Percentiles rank a stretch among this genome's conserved stretches.
These are phyloP conservation scores for Rhodophaea formosa DNA, from an alignment of 2,888 invertebrate genomes.

Conservation along the genomic window DNA sequence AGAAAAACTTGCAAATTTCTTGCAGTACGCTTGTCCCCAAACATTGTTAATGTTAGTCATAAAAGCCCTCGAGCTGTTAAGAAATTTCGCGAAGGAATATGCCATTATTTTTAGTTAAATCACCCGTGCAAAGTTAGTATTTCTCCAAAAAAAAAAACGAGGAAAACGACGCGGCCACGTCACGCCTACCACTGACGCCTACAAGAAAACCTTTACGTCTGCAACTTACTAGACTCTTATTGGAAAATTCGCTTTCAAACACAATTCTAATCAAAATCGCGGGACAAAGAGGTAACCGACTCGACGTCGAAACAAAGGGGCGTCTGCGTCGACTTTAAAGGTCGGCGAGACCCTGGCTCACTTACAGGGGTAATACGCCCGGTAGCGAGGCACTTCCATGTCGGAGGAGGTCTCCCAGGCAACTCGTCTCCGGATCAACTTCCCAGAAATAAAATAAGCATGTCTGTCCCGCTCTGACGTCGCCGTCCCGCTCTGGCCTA, in stretches of 20 bases:
- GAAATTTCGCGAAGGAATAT: no score
- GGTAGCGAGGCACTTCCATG: constrained; percentile 79
- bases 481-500: constrained; percentile 49
- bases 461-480: constrained; percentile 33
- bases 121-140: background rate
- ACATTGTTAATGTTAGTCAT: no score
- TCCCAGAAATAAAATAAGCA: constrained; percentile 41
- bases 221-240: background rate
- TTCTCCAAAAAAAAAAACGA: background rate
- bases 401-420: constrained; percentile 73
- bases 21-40: no score
- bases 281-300: constrained; percentile 5
- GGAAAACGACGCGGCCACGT: background rate
- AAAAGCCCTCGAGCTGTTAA: no score
- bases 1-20: no score
- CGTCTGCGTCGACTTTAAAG: background rate
- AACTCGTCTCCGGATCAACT: constrained; percentile 56
- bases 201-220: no score
- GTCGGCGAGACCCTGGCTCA: constrained; percentile 32
- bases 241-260: background rate
- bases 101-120: no score
- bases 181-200: background rate
- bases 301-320: constrained; percentile 10
- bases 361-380: constrained; percentile 77
- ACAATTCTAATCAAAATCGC: constrained; percentile 1